A percentile compares a stretch with the other conserved stretches of the same genome.
These are phyloP conservation scores for Heteractis magnifica DNA, from an alignment of 92 coral and sea anemone genomes.

Conservation along the genomic window DNA sequence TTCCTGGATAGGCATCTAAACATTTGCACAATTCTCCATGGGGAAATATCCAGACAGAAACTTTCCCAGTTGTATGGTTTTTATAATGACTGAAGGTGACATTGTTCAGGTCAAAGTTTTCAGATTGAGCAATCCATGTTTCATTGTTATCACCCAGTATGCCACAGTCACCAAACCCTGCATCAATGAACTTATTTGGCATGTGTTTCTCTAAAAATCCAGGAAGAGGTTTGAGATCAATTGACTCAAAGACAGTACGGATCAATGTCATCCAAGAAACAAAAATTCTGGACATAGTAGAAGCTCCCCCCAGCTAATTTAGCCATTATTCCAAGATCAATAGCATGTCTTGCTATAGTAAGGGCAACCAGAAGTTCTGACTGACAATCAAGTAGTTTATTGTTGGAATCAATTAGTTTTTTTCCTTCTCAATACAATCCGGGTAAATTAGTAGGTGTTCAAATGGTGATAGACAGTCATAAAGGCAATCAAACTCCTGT, in stretches of 20 bases:
- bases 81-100: conserved; percentile 56
- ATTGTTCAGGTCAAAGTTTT: conserved; percentile 56
- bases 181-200: conserved; percentile 36
- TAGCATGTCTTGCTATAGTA: conserved; percentile 51
- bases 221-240: conserved; percentile 47
- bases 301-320: conserved; percentile 46
- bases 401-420: conserved; percentile 21
- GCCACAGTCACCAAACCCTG: conserved; percentile 34
- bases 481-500: conserved; percentile 54
- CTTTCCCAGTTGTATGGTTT: conserved; percentile 59
- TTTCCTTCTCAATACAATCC: conserved; percentile 40
- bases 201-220: conserved; percentile 41
- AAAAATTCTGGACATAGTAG: conserved; percentile 55
- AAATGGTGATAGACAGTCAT: conserved; percentile 52
- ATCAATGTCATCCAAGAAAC: conserved; percentile 41
- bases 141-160: conserved; percentile 42
- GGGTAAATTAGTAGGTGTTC: conserved; percentile 46
- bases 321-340: neutral
- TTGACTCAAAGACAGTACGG: conserved; percentile 26
- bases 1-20: conserved; percentile 54
- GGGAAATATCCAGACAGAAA: conserved; percentile 49
- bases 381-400: conserved; percentile 39
- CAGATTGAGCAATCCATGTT: conserved; percentile 56
- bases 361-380: conserved; percentile 54
- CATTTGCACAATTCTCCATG: conserved; percentile 44